Percentiles rank a stretch among this genome's conserved stretches.
These are phyloP conservation scores for Marmota monax DNA, from an alignment of 2,113 vertebrate genomes.

Conservation along the genomic window DNA sequence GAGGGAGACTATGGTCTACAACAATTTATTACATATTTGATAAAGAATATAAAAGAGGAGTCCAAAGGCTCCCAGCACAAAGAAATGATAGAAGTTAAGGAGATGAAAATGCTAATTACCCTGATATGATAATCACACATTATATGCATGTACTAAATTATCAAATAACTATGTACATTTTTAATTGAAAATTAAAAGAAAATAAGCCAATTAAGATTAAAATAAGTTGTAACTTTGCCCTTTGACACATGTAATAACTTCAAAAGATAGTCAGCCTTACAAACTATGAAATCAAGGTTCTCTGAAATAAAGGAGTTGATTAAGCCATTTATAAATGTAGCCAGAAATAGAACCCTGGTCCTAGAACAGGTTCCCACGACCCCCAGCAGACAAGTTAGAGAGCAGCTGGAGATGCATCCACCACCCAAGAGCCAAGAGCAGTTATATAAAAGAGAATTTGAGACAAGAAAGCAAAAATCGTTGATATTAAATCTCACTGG, in stretches of 20 bases:
- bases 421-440: neutral
- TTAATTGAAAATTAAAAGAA: neutral
- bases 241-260: conserved; percentile 4
- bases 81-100: neutral
- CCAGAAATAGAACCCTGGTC: neutral
- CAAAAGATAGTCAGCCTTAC: conserved; percentile 26
- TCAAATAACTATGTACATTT: neutral
- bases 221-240: neutral
- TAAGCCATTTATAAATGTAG: neutral
- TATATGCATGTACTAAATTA: neutral
- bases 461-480: neutral
- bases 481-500: neutral
- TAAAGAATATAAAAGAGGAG: neutral
- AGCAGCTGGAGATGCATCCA: neutral
- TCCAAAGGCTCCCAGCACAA: neutral
- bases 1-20: neutral
- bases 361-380: neutral
- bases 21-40: neutral
- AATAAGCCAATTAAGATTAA: too few species aligned
- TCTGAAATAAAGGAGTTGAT: neutral
- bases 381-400: neutral
- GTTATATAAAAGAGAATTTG: neutral
- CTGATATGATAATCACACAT: neutral
- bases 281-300: neutral
- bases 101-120: neutral